Conservation (phyloP, 2,113 vertebrate species). For the Edolisoma coerulescens region DNA sequence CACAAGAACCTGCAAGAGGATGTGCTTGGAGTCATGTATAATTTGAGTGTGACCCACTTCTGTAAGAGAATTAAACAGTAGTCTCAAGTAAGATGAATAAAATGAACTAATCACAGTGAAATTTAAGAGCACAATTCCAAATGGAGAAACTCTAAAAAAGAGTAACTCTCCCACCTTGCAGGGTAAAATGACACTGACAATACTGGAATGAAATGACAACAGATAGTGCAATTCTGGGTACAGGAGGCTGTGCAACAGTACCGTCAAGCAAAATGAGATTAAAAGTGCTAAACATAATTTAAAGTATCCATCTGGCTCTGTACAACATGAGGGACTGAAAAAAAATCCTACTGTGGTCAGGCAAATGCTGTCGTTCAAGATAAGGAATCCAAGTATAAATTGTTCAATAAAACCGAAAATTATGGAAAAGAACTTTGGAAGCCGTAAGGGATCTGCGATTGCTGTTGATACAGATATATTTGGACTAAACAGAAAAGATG, state of each 20-base stretch:
- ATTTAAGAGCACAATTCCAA: neutral
- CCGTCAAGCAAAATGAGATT: neutral
- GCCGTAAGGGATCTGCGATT: neutral
- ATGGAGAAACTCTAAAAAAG: neutral
- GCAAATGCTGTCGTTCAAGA: neutral
- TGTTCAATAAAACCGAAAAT: neutral
- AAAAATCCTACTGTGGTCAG: neutral
- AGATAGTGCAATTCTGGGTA: neutral
- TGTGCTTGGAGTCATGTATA: constrained; percentile 18
- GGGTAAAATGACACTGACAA: neutral
- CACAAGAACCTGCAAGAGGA: neutral
- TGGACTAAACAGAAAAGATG: constrained; percentile 13
- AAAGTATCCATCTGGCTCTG: neutral
- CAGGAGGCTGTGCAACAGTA: neutral
- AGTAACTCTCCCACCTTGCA: neutral
- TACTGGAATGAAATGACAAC: neutral
- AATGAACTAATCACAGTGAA: neutral
- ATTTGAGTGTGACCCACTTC: constrained; percentile 35
- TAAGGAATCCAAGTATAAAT: neutral
- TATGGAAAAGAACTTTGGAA: neutral
- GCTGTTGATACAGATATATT: neutral
- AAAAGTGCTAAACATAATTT: neutral
- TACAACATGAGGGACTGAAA: neutral
- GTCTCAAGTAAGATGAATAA: neutral
- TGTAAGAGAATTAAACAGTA: constrained; percentile 1